A percentile compares a stretch with the other conserved stretches of the same genome.
phyloP scores from a whole-genome alignment of 2,888 invertebrate genomes.

The Ypsolopha scabrella region DNA sequence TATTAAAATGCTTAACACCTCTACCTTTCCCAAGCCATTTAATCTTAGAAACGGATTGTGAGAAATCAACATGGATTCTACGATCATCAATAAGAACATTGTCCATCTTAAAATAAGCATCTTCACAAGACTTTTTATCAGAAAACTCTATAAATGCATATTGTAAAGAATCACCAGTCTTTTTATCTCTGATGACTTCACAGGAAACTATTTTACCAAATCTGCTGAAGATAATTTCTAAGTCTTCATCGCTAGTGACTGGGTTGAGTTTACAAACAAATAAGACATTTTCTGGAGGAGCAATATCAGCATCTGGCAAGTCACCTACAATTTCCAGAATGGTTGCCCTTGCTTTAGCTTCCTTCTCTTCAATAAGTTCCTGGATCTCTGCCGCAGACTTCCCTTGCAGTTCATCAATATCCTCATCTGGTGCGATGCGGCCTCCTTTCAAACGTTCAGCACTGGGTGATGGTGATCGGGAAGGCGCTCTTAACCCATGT shows the following conservation, averaged over 20 bases:
- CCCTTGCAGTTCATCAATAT: constrained; percentile 90
- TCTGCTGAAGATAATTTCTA: constrained; percentile 97
- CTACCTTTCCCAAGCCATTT: constrained; percentile 91
- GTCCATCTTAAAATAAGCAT: constrained; percentile 99
- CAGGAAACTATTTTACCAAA: constrained; percentile 95
- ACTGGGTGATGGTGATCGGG: constrained; percentile 90
- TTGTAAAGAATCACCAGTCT: constrained; percentile 94
- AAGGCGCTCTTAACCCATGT: constrained; percentile 79
- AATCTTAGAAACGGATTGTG: constrained; percentile 96
- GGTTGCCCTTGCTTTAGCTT: constrained; percentile 96
- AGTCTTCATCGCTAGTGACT: constrained; percentile 96
- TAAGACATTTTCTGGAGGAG: constrained; percentile 98
- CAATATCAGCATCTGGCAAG: constrained; percentile 96
- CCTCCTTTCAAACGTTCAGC: constrained; percentile 85
- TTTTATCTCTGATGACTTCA: constrained; percentile 95
- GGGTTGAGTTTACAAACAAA: constrained; percentile 99
- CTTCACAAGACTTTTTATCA: constrained; percentile 92
- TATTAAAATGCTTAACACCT: constrained; percentile 74
- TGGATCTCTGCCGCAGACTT: constrained; percentile 86
- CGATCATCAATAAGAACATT: constrained; percentile 99
- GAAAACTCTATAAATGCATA: constrained; percentile 99
- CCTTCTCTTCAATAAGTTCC: constrained; percentile 89
- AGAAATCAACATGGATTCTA: constrained; percentile 99
- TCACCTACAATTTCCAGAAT: constrained; percentile 99
- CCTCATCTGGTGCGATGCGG: constrained; percentile 93